These are phyloP conservation scores for Amiota mariae DNA, from an alignment of 2,888 invertebrate genomes.

Conservation along the genomic window DNA sequence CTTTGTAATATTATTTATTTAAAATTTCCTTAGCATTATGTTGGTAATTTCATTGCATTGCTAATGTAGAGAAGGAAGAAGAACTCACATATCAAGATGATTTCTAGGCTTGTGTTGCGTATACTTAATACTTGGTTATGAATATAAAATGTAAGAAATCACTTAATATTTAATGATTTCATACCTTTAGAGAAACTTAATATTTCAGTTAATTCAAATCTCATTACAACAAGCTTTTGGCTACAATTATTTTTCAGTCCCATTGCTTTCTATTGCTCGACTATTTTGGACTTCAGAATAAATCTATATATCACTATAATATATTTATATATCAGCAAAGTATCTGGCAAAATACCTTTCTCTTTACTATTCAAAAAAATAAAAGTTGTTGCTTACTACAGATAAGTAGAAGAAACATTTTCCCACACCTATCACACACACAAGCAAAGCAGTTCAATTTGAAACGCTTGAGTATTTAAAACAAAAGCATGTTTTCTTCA, in stretches of 20 bases:
- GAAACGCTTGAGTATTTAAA: background rate
- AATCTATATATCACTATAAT: too few relatives aligned
- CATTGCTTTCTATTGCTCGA: too few relatives aligned
- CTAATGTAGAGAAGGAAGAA: slow-evolving; percentile 30
- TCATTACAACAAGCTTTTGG: too few relatives aligned
- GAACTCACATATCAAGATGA: too few relatives aligned
- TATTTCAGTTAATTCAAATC: background rate
- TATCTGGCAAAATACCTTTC: background rate
- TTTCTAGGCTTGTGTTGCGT: too few relatives aligned
- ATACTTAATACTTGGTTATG: too few relatives aligned
- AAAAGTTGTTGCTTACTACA: background rate
- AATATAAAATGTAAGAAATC: too few relatives aligned
- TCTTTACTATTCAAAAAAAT: too few relatives aligned
- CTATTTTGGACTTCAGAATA: too few relatives aligned
- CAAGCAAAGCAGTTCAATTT: background rate
- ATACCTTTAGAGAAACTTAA: background rate
- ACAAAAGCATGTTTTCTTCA: slow-evolving; percentile 14
- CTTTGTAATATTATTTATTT: slow-evolving; percentile 55
- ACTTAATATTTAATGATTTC: background rate
- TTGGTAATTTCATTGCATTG: slow-evolving; percentile 40
- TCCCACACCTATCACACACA: background rate
- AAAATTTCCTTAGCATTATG: slow-evolving; percentile 59
- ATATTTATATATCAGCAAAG: too few relatives aligned
- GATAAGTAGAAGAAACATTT: background rate
- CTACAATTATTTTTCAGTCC: too few relatives aligned